Percentiles rank a stretch among this genome's conserved stretches.
Conservation (phyloP, 1,140 invertebrate species). For the Amyelois transitella region DNA sequence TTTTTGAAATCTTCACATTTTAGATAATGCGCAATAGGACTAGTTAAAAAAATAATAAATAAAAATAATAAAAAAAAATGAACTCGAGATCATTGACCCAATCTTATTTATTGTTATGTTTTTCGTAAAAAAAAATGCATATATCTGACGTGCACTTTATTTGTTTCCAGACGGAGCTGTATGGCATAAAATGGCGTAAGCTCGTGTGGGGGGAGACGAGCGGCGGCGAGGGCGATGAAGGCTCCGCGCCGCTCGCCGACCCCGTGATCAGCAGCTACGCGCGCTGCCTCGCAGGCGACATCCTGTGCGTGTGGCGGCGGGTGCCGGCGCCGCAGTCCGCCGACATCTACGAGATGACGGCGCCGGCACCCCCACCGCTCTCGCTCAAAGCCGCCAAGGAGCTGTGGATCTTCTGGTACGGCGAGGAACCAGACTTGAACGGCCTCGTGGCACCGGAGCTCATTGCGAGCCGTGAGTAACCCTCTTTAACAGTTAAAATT, state of each 20-base stretch:
- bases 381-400: conserved; percentile 91
- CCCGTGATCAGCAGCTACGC: conserved; percentile 95
- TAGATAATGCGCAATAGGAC: too few species aligned
- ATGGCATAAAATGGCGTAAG: conserved; percentile 99
- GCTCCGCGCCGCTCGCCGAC: conserved; percentile 87
- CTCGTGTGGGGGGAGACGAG: conserved; percentile 86
- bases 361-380: conserved; percentile 78
- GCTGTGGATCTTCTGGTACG: conserved; percentile 99
- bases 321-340: conserved; percentile 77
- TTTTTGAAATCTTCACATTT: not conserved
- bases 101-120: too few species aligned
- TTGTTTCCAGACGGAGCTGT: conserved; percentile 92
- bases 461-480: conserved; percentile 82
- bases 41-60: too few species aligned
- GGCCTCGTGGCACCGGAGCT: conserved; percentile 88
- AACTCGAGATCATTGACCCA: not conserved
- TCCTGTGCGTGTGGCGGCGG: conserved; percentile 96
- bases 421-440: conserved; percentile 94
- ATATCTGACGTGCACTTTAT: conserved; percentile 15
- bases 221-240: conserved; percentile 73
- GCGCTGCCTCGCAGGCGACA: conserved; percentile 93
- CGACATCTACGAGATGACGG: conserved; percentile 78
- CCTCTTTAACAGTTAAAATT: not conserved
- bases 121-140: too few species aligned
- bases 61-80: too few species aligned